phyloP scores from a whole-genome alignment of 2,113 vertebrate species.

The Ophthalmolycus amberensis region DNA sequence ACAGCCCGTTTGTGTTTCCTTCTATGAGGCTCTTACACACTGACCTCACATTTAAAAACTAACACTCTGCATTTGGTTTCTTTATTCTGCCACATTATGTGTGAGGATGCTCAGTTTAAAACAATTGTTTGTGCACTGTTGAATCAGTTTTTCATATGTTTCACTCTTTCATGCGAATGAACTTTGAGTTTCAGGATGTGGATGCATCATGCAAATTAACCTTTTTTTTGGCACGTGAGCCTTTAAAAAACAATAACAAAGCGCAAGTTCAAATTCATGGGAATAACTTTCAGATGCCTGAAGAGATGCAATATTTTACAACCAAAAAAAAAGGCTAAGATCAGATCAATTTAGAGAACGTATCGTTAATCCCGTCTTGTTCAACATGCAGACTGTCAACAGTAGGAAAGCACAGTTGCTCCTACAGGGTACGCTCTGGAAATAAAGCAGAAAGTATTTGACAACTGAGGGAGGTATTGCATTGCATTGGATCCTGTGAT shows the following conservation, averaged over 20 bases:
- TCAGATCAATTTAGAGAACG: not conserved
- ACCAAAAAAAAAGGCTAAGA: not conserved
- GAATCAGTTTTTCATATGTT: not conserved
- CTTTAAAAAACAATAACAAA: not conserved
- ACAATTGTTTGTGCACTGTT: too few species aligned
- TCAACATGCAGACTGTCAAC: not conserved
- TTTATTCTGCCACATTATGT: not conserved
- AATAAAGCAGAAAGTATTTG: not conserved
- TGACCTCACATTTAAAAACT: not conserved
- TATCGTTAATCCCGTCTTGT: not conserved
- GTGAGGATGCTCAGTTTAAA: not conserved
- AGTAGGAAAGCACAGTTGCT: not conserved
- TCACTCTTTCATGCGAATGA: not conserved
- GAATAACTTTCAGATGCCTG: not conserved
- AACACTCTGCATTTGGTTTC: not conserved
- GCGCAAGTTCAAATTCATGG: not conserved
- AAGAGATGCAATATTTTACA: not conserved
- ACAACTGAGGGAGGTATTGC: not conserved
- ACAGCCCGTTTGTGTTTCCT: constrained; percentile 4
- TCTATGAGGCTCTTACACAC: not conserved
- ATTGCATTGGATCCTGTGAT: constrained; percentile 11
- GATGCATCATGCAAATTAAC: not conserved
- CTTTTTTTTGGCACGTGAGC: not conserved
- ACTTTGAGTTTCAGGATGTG: not conserved
- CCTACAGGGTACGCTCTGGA: not conserved